Base-by-base conservation (phyloP, 2,888 invertebrate genomes). In the Dromius quadrimaculatus region DNA sequence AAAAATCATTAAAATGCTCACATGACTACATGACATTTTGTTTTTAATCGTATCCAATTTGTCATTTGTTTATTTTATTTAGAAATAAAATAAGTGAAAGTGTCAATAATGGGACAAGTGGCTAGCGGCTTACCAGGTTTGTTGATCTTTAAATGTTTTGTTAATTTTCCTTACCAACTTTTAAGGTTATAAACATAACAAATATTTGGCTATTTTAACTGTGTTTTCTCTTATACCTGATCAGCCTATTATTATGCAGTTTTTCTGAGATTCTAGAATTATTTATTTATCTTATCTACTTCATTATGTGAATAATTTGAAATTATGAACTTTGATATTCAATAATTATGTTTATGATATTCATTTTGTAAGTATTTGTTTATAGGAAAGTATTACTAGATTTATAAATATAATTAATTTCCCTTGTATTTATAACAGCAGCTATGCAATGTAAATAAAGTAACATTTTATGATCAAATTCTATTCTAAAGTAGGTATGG, bases 101-200 rank as follows among this genome's bases (percentile, higher is more conserved):
- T 38, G 20, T 61, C 6, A 61, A 64, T 36, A 64, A 64, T 64
- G 64, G 64, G 64, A 34, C 64, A 64, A 47, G 47, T 47, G 13
- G 2, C 64, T 15, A 47, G 47, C 32, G 64, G 64, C 8, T 50
- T 15, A n/a, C 47, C 47, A 34, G 64, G 64, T 64, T 11, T 32
- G 47, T 47, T 9, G 15, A 19, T 64, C 28, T n/a, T 4, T 28
- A 11, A n/a, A 19, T 6, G 8, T 2, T 23, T 22, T 45, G 13
- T 32, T 20, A 34, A 28, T 11, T 8, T 45, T 45, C 19, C 5
- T 41, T 50, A 9, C 6, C 8, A 28, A 28, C 11, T 2, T 64
- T 64, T 47, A 19, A 64, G 64, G 64, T 64, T 64, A 64, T 28
- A 54, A 15, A 15, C 23, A 54, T 23, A 54, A 54, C 9, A 45